phyloP scores from a whole-genome alignment of 2,888 invertebrate species.

The Pollenia labialis region DNA sequence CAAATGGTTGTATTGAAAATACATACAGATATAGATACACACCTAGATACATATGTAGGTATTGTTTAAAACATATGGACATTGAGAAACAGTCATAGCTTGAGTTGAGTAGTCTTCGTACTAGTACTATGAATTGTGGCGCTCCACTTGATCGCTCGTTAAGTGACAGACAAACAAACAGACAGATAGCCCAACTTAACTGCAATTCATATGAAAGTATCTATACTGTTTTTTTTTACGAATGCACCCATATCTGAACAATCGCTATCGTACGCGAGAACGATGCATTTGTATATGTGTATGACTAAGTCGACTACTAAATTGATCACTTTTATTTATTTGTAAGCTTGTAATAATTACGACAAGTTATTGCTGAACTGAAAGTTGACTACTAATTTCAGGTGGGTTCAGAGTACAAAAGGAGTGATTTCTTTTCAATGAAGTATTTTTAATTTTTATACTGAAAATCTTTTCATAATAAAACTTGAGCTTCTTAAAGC shows the following conservation, averaged over 20 bases:
- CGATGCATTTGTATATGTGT: constrained; percentile 1
- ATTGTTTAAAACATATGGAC: constrained; percentile 7
- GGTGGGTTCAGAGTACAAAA: constrained; percentile 48
- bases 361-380: constrained; percentile 59
- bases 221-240: constrained; percentile 49
- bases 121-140: constrained; percentile 27
- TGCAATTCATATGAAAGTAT: constrained; percentile 23
- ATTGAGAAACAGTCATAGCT: constrained; percentile 6
- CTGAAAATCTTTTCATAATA: no score
- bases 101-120: not conserved
- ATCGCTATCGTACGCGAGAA: not conserved
- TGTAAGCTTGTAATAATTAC: constrained; percentile 49
- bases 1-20: constrained; percentile 34
- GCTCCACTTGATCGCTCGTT: constrained; percentile 24
- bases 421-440: constrained; percentile 15
- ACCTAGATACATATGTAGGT: not conserved
- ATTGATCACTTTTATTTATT: constrained; percentile 47
- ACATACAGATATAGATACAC: not conserved
- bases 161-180: constrained; percentile 24
- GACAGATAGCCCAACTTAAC: constrained; percentile 39
- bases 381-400: constrained; percentile 60
- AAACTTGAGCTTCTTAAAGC: no score
- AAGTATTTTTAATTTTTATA: not conserved
- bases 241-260: constrained; percentile 37
- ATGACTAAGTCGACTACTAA: constrained; percentile 56